Conservation (phyloP, 2,113 vertebrate genomes). For the Irena cyanogastra region DNA sequence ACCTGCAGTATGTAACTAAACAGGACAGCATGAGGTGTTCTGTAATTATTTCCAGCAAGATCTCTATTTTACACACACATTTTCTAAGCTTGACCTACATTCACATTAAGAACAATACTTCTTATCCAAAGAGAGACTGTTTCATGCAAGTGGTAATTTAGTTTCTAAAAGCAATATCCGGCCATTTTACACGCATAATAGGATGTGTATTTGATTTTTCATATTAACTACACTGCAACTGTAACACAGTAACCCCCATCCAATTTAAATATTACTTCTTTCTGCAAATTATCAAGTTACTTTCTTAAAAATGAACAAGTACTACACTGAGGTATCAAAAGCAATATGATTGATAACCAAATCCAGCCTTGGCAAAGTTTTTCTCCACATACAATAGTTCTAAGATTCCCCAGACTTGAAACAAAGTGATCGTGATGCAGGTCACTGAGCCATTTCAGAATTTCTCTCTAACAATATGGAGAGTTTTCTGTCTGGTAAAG, state of each 20-base stretch:
- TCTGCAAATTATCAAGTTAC: not conserved
- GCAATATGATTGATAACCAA: not conserved
- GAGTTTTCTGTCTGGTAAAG: not conserved
- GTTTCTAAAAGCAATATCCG: not conserved
- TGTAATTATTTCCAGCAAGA: conserved; percentile 5
- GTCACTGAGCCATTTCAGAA: not conserved
- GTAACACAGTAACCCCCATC: not conserved
- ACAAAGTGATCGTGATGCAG: not conserved
- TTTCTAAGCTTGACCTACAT: conserved; percentile 28
- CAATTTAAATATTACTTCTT: not conserved
- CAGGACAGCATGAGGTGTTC: not conserved
- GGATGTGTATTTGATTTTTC: not conserved
- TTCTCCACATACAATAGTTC: not conserved
- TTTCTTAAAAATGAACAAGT: not conserved
- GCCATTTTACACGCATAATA: not conserved
- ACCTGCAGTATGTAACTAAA: not conserved
- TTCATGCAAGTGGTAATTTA: not conserved
- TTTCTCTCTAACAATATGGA: not conserved
- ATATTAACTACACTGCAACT: not conserved
- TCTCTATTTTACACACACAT: not conserved
- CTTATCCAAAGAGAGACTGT: not conserved
- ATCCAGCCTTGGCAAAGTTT: not conserved
- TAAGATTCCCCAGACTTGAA: not conserved
- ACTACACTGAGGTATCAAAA: not conserved
- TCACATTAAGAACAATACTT: not conserved